Percentiles rank a stretch among this genome's conserved stretches.
These are phyloP conservation scores for Ichneumoninae sp. DNA, from an alignment of 2,888 invertebrate genomes.

Conservation along the genomic window DNA sequence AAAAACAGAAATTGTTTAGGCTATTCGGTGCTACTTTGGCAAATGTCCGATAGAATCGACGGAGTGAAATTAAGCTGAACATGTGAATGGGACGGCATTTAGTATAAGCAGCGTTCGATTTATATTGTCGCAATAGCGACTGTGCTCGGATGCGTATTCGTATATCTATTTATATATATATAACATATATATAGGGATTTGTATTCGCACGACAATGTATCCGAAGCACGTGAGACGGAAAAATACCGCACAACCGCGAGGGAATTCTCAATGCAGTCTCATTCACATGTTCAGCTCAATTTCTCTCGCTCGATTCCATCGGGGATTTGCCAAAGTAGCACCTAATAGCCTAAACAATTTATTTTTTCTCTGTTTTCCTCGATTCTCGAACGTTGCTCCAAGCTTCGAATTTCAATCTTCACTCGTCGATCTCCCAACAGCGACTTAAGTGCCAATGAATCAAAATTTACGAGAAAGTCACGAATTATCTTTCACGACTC, in stretches of 20 bases:
- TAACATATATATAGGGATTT: neutral
- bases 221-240: conserved; percentile 36
- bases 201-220: conserved; percentile 25
- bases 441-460: no score
- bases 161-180: conserved; percentile 25
- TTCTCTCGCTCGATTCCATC: conserved; percentile 41
- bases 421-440: no score
- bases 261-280: conserved; percentile 32
- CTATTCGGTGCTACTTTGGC: conserved; percentile 39
- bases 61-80: conserved; percentile 54
- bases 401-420: no score
- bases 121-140: conserved; percentile 51
- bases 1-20: neutral
- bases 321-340: conserved; percentile 37
- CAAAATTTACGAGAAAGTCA: no score
- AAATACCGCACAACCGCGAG: conserved; percentile 49
- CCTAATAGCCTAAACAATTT: conserved; percentile 13
- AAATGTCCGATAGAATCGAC: conserved; percentile 24
- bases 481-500: no score
- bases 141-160: conserved; percentile 21
- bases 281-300: conserved; percentile 54
- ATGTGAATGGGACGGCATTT: conserved; percentile 43
- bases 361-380: no score
- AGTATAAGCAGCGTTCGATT: conserved; percentile 39
- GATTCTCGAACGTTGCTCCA: no score